A percentile compares a stretch with the other conserved stretches of the same genome.
phyloP scores from a whole-genome alignment of 1,140 invertebrate species.

The Atopsyche davidsoni region DNA sequence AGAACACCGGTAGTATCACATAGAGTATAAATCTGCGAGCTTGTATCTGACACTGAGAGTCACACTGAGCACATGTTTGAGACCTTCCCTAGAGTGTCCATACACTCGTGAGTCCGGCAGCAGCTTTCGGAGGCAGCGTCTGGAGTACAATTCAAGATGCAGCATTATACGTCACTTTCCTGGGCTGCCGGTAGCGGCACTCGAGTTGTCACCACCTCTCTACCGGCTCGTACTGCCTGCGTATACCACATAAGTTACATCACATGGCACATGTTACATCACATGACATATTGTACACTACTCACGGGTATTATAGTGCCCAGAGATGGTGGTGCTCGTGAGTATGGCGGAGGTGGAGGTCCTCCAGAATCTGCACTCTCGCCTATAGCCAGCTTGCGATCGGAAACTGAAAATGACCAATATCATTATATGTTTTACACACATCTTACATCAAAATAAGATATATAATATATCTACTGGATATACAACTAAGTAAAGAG shows the following conservation, averaged over 20 bases:
- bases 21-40: too few species aligned
- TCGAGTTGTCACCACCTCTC: conserved; percentile 28
- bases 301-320: not conserved
- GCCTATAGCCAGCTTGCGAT: conserved; percentile 23
- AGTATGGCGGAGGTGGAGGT: conserved; percentile 27
- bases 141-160: too few species aligned
- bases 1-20: too few species aligned
- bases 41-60: too few species aligned
- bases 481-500: not conserved
- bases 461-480: not conserved
- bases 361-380: conserved; percentile 9
- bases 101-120: too few species aligned
- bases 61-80: too few species aligned
- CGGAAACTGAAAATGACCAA: conserved; percentile 7
- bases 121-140: too few species aligned
- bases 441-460: not conserved
- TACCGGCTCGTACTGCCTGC: conserved; percentile 18
- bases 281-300: not conserved
- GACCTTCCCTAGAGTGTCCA: too few species aligned
- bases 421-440: not conserved
- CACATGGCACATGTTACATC: not conserved
- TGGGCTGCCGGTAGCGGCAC: conserved; percentile 27
- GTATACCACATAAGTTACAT: not conserved
- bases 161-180: conserved; percentile 28
- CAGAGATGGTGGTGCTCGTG: conserved; percentile 18